phyloP scores from a whole-genome alignment of 2,888 invertebrate species.

The Sphaerophoria taeniata region DNA sequence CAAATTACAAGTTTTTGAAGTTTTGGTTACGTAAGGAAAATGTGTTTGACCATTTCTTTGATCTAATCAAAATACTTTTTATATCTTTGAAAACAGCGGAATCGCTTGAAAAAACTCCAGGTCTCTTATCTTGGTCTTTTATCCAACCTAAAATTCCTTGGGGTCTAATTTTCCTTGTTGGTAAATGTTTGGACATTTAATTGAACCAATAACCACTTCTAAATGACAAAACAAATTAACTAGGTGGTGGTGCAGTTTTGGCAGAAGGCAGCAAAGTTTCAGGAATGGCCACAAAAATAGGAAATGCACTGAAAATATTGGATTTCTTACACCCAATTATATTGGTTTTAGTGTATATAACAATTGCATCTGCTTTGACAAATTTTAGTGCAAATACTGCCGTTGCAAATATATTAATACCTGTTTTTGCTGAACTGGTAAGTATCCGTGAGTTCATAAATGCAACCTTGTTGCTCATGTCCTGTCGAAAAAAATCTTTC shows the following conservation, averaged over 20 bases:
- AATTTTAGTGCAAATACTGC: slow-evolving; percentile 95
- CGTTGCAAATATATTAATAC: slow-evolving; percentile 92
- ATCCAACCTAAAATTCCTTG: slow-evolving; percentile 92
- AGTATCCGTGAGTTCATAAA: not conserved
- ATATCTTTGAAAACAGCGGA: slow-evolving; percentile 31
- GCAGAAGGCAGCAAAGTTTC: slow-evolving; percentile 92
- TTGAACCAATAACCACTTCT: slow-evolving; percentile 19
- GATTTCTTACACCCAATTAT: slow-evolving; percentile 84
- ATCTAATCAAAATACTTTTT: not conserved
- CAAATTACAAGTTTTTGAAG: slow-evolving; percentile 88
- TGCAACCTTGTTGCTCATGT: no score
- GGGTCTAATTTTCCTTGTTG: slow-evolving; percentile 92
- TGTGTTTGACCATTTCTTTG: not conserved
- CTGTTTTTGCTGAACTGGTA: slow-evolving; percentile 89
- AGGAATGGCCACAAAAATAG: slow-evolving; percentile 89
- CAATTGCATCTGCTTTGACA: slow-evolving; percentile 89
- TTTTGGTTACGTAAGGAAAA: slow-evolving; percentile 84
- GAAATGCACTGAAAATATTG: slow-evolving; percentile 87
- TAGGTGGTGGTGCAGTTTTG: slow-evolving; percentile 94
- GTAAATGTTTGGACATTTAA: slow-evolving; percentile 79
- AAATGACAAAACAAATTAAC: not conserved
- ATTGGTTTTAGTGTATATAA: slow-evolving; percentile 88
- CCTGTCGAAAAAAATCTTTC: no score
- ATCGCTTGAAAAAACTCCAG: slow-evolving; percentile 84
- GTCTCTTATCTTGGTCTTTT: slow-evolving; percentile 91